phyloP scores from a whole-genome alignment of 2,113 vertebrate species.

The Copsychus sechellarum region DNA sequence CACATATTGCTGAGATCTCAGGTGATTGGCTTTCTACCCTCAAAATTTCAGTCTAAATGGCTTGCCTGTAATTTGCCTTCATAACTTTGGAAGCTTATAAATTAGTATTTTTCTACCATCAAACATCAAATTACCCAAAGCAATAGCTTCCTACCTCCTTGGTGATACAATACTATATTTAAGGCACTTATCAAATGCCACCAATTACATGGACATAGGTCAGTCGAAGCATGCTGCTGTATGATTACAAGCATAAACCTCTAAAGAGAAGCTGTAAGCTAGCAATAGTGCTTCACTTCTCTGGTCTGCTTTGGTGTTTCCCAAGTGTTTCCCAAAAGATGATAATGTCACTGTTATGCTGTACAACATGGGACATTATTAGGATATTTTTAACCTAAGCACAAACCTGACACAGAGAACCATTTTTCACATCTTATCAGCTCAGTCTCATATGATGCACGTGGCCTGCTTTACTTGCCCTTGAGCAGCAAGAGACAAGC shows the following conservation, averaged over 20 bases:
- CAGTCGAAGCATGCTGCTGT: accelerated
- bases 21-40: not conserved
- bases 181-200: not conserved
- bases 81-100: not conserved
- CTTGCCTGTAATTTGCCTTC: not conserved
- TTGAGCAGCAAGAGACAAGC: not conserved
- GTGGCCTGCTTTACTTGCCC: not conserved
- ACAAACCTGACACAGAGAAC: not conserved
- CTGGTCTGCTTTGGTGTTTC: not conserved
- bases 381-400: not conserved
- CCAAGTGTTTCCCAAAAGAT: not conserved
- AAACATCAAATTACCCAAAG: not conserved
- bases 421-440: not conserved
- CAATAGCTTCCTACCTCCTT: not conserved
- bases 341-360: not conserved
- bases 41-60: not conserved
- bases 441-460: not conserved
- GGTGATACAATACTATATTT: not conserved
- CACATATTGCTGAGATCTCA: not conserved
- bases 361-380: not conserved
- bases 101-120: not conserved
- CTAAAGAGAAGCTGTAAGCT: not conserved
- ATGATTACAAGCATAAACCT: not conserved
- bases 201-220: not conserved
- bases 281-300: not conserved